Percentiles rank a stretch among this genome's conserved stretches.
phyloP scores from a whole-genome alignment of 2,797 vertebrate species.

The Phataginus tetradactyla region DNA sequence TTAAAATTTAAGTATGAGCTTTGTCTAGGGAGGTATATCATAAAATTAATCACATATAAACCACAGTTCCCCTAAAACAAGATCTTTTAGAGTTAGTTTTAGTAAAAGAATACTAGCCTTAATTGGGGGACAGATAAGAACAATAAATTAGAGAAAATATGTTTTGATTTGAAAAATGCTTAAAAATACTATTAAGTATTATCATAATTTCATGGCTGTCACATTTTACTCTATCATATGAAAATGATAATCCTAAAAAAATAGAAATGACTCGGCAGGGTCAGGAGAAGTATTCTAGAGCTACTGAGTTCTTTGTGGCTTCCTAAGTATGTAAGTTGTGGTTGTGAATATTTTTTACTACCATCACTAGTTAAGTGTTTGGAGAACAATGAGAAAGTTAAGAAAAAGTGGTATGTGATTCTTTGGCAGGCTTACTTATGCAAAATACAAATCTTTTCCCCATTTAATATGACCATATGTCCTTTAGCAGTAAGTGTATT shows the following conservation, averaged over 20 bases:
- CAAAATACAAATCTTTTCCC: conserved; percentile 22
- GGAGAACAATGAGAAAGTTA: background rate
- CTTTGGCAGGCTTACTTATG: background rate
- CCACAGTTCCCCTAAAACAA: background rate
- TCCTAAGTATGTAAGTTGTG: background rate
- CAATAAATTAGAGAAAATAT: background rate
- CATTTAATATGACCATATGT: background rate
- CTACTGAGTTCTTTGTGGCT: conserved; percentile 17
- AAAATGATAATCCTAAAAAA: background rate
- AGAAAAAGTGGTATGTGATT: background rate
- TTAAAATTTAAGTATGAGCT: conserved; percentile 13
- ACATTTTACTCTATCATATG: background rate
- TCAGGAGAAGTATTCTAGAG: background rate
- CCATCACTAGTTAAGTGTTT: background rate
- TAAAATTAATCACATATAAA: conserved; percentile 28
- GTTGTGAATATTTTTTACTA: background rate
- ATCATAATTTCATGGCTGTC: conserved; percentile 33
- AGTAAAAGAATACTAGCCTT: background rate
- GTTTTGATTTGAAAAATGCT: conserved; percentile 6
- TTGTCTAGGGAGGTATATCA: conserved; percentile 43
- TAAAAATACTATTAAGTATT: background rate
- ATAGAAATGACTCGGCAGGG: background rate
- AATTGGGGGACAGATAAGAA: background rate
- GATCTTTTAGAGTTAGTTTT: conserved; percentile 39
- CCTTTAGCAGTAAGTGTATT: background rate